Evolutionary conservation across 2,113 vertebrate genomes (phyloP).

Genomic region (Dipodomys stephensi): DNA sequence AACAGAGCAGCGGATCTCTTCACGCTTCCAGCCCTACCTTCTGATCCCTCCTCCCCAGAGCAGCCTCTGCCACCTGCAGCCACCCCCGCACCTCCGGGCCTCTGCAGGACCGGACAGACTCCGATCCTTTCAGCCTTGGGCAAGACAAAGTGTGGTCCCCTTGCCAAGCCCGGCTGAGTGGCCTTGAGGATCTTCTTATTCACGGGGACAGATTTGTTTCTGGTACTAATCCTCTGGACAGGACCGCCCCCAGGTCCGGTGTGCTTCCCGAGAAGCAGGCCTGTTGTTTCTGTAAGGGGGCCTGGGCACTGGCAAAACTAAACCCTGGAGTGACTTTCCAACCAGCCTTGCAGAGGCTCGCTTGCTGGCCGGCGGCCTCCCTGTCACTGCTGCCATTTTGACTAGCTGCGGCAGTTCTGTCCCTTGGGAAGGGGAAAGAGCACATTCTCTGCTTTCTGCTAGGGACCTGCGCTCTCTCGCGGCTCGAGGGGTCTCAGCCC

Average conservation of each 20-base stretch:
- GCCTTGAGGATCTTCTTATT: not conserved
- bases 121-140: not conserved
- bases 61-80: not conserved
- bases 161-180: not conserved
- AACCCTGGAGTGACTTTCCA: not conserved
- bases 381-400: too few relatives aligned
- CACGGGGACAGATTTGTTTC: not conserved
- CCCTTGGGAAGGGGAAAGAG: not conserved
- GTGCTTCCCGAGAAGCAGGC: fast-evolving
- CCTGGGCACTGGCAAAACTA: not conserved
- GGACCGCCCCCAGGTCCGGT: not conserved
- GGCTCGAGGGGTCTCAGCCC: not conserved
- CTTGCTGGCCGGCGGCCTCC: too few relatives aligned
- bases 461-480: not conserved
- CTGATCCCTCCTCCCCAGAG: not conserved
- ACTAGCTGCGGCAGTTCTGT: too few relatives aligned
- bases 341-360: too few relatives aligned
- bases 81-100: not conserved
- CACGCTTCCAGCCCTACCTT: too few relatives aligned
- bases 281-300: not conserved
- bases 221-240: too few relatives aligned
- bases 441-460: not conserved
- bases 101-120: not conserved
- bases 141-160: not conserved
- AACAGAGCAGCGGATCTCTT: fast-evolving